Evolutionary conservation across 2,113 vertebrate species (phyloP), one percentile per base, ranked within the genome.

Genomic region (Riparia riparia): DNA sequence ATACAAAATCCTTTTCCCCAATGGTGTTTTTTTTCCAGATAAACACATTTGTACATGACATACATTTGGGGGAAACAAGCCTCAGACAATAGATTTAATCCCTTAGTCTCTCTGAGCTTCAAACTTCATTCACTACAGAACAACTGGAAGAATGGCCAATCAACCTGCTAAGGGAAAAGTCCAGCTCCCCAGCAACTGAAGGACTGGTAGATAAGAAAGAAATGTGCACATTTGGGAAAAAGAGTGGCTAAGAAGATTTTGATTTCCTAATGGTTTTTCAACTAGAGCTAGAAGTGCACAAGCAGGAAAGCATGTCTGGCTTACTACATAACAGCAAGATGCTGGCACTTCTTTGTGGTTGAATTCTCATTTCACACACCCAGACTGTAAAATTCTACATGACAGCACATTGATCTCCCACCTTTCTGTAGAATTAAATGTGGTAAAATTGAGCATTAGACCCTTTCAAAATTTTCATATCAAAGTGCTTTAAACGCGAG

Each of bases 401-500:
- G 2, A 44, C 14, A 82, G 60, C 61, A 51, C 9, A 57, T 22
- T 82, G 31, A 17, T 84, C 39, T 88, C 63, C 53, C 20, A 86
- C 57, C 61, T 91, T 85, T 76, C 54, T 45, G 49, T 6, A 71
- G 29, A 78, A 70, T n/a, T 73, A 91, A 56, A 61, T 14, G 41
- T 41, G 24, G 29, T 49, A 81, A 93, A 91, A 91, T 39, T 4
- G 5, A 68, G 32, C 37, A 50, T 79, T 81, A 94, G 63, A 57
- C 21, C 19, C 53, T 64, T 79, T 49, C 47, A 68, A 71, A 68
- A 71, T 51, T 74, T 91, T 87, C 19, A 85, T 32, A 57, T 70
- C 63, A 29, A 95, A 90, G 63, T 51, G n/a, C 45, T 93, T 71
- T 90, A 83, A 86, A 86, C 68, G 47, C 83, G 79, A 92, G 60